Evolutionary conservation across 1,140 invertebrate species (phyloP).

Genomic region (Saccostrea echinata): DNA sequence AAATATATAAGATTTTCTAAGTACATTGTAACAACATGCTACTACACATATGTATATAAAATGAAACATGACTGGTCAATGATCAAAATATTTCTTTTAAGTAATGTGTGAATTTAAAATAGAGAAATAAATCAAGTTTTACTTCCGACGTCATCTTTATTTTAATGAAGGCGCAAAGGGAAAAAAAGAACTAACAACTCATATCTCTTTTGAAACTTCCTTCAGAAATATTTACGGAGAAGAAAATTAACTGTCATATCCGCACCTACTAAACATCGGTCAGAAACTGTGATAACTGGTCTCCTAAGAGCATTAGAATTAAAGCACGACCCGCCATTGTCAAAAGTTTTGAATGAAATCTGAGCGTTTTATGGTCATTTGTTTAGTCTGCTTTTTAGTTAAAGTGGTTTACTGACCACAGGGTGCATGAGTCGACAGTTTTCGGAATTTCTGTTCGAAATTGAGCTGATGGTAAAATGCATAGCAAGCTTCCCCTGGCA

Average conservation of each 20-base stretch:
- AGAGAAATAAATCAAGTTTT: too few species aligned
- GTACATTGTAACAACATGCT: background rate
- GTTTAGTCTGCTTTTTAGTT: background rate
- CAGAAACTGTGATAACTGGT: background rate
- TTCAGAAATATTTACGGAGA: too few species aligned
- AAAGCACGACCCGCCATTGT: constrained; percentile 23
- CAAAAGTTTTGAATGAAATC: constrained; percentile 14
- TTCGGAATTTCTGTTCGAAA: background rate
- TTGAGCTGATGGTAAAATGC: background rate
- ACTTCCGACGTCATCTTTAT: too few species aligned
- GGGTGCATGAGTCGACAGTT: constrained; percentile 16
- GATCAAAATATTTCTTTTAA: too few species aligned
- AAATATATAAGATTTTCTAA: background rate
- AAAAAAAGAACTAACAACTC: too few species aligned
- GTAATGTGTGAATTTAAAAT: too few species aligned
- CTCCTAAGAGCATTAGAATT: constrained; percentile 30
- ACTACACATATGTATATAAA: too few species aligned
- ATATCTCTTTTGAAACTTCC: too few species aligned
- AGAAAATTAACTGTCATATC: too few species aligned
- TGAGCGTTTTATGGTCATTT: constrained; percentile 4
- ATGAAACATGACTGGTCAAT: too few species aligned
- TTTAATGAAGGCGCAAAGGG: too few species aligned
- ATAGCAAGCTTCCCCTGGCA: background rate
- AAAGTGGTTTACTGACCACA: constrained; percentile 29
- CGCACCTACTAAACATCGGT: background rate